Conservation (phyloP, 2,113 vertebrate genomes). For the Charadrius vociferus region DNA sequence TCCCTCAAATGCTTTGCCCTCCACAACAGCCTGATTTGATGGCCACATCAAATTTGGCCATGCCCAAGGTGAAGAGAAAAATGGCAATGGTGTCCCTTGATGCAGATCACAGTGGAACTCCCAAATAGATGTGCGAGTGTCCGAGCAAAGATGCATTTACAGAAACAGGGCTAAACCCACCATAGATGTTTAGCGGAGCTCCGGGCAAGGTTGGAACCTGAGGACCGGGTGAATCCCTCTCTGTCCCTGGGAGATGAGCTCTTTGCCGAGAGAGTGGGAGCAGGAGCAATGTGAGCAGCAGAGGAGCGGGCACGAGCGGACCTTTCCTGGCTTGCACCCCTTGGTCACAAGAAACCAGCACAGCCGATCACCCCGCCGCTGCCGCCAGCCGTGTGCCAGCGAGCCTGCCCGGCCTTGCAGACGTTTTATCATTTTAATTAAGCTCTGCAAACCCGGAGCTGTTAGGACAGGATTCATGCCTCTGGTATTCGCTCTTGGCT, state of each 20-base stretch:
- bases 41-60: not conserved
- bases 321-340: rapidly evolving
- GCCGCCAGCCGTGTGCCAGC: not conserved
- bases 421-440: slow-evolving; percentile 39
- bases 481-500: slow-evolving; percentile 63
- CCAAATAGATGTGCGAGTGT: rapidly evolving
- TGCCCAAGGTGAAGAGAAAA: not conserved
- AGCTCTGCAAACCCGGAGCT: slow-evolving; percentile 44
- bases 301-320: rapidly evolving
- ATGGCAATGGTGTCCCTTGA: rapidly evolving
- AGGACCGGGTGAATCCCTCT: not conserved
- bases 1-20: not conserved
- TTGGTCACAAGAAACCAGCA: rapidly evolving
- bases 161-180: not conserved
- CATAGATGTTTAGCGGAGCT: not conserved
- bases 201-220: rapidly evolving
- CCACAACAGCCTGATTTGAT: not conserved
- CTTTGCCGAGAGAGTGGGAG: not conserved
- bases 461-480: slow-evolving; percentile 50
- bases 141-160: not conserved
- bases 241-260: not conserved
- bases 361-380: rapidly evolving
- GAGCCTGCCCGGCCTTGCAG: slow-evolving; percentile 60
- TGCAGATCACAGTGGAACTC: not conserved
- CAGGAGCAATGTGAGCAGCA: not conserved